Percentiles rank a stretch among this genome's conserved stretches.
Evolutionary conservation across 1,140 invertebrate species (phyloP).

Genomic region (Anadara kagoshimensis): DNA sequence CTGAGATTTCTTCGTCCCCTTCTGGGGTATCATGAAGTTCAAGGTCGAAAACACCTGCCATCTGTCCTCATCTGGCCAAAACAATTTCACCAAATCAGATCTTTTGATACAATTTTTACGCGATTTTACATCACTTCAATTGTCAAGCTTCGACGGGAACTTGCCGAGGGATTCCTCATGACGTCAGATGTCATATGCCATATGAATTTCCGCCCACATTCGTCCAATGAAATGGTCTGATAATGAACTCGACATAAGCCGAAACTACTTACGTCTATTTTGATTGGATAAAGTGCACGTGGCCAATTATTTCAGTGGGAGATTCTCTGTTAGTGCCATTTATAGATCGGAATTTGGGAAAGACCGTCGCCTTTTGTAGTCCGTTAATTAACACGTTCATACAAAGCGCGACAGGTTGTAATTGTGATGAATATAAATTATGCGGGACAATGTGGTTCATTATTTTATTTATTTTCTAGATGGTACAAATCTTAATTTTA

Average conservation of each 20-base stretch:
- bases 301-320: not conserved
- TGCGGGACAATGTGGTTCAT: too few relatives aligned
- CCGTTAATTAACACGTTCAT: too few relatives aligned
- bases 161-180: conserved; percentile 42
- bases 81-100: conserved; percentile 6
- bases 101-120: conserved; percentile 8
- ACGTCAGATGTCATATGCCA: conserved; percentile 37
- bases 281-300: conserved; percentile 29
- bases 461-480: too few relatives aligned
- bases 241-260: not conserved
- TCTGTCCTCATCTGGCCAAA: conserved; percentile 38
- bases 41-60: conserved; percentile 86
- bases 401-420: too few relatives aligned
- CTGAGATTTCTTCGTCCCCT: conserved; percentile 79
- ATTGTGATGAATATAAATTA: too few relatives aligned
- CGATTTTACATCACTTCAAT: conserved; percentile 8
- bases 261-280: not conserved
- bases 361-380: too few relatives aligned
- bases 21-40: conserved; percentile 86
- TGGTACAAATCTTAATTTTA: too few relatives aligned
- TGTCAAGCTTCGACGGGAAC: conserved; percentile 16
- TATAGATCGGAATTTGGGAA: too few relatives aligned
- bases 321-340: too few relatives aligned
- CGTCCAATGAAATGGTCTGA: conserved; percentile 19
- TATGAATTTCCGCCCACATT: not conserved